These are phyloP conservation scores for Bergia sp. DNA, from an alignment of 92 coral and sea anemone species.

Conservation along the genomic window DNA sequence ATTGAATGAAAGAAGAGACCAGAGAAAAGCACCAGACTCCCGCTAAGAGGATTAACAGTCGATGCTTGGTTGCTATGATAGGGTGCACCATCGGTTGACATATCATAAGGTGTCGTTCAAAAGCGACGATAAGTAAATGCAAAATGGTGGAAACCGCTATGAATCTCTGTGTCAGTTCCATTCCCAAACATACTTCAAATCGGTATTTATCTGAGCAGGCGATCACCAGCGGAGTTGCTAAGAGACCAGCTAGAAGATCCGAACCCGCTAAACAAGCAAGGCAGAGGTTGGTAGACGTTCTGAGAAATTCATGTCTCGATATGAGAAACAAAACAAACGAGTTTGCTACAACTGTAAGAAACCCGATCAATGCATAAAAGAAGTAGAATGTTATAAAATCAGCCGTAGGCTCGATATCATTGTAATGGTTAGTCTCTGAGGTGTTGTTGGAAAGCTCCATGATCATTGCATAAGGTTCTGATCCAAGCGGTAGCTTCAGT, in stretches of 20 bases:
- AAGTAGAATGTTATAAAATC: conserved; percentile 15
- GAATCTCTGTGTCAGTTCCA: conserved; percentile 22
- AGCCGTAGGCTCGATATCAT: conserved; percentile 1
- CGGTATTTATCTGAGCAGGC: neutral
- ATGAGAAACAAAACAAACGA: conserved; percentile 12
- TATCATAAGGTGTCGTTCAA: conserved; percentile 22
- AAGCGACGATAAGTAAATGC: conserved; percentile 18
- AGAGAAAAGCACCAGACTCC: conserved; percentile 33
- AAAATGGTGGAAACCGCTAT: conserved; percentile 34
- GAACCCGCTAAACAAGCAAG: conserved; percentile 31
- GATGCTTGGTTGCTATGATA: neutral
- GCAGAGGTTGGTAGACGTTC: conserved; percentile 29
- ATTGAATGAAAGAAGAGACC: conserved; percentile 2
- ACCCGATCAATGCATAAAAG: conserved; percentile 4
- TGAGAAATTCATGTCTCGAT: conserved; percentile 14
- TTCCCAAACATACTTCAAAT: conserved; percentile 28
- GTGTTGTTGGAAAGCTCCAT: neutral
- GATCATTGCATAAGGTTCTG: neutral
- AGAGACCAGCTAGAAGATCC: conserved; percentile 36
- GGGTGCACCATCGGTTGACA: conserved; percentile 26
- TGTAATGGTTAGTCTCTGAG: neutral
- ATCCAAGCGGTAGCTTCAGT: neutral
- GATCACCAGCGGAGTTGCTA: conserved; percentile 27
- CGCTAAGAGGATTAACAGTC: neutral
- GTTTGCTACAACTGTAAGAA: conserved; percentile 11